Base-by-base conservation (phyloP, 2,888 invertebrate species). In the Bibio marci region DNA sequence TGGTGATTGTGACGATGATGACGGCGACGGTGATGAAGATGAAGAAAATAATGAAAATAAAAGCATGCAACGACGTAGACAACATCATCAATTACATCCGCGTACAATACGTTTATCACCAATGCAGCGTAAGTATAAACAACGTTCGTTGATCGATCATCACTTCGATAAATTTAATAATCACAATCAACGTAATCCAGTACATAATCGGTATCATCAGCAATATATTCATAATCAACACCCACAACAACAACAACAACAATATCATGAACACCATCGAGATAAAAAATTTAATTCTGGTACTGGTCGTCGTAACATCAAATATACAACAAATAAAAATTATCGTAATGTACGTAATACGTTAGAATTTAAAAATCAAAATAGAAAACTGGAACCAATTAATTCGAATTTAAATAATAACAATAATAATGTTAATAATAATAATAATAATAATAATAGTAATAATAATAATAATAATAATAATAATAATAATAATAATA, bases 361-460 rank as follows among this genome's bases (percentile, higher is more conserved):
- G 38, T 54, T 60, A 50, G 62, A 62, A 40, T 59, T 59, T 38
- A 62, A 59, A 39, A 58, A 46, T 41, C 48, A 47, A 40, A 52
- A 39, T 38, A 37, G 45, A 13, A 45, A 42, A n/a, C n/a, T n/a
- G n/a, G n/a, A n/a, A n/a, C n/a, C 18, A 43, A 43, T n/a, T n/a
- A 27, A 37, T 35, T 31, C 34, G 22, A 39, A 39, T 15, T 34
- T 35, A 12, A 15, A 35, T 13, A 39, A 39, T 35, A 30, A 39
- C 35, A 40, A 35, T 35, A 30, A 35, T 19, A 40, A 30, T 31
- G 28, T 17, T n/a, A 27, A 28, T 30, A 14, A 6, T 7, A 22
- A 3, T 13, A 30, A 30, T 30, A 17, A 15, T 32, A 26, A 4
- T 27, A 34, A 22, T 34, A 30, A 30, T 14, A 36, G 17, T 12